Conservation (phyloP, 2,113 vertebrate species). For the Trichomycterus rosablanca region DNA sequence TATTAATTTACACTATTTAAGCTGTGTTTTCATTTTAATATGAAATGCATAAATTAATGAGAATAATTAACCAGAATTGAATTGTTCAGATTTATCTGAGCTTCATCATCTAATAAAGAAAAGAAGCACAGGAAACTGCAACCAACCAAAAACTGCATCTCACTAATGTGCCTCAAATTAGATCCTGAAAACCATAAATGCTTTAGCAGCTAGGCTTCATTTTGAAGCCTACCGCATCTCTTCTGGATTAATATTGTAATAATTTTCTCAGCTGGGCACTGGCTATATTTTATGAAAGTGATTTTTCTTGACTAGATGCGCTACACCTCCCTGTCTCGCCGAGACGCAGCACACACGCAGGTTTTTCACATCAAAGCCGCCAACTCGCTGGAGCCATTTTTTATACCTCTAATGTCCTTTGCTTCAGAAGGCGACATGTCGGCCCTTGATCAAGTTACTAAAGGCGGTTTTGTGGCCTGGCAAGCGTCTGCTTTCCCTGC, state of each 20-base stretch:
- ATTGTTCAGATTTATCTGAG: constrained; percentile 13
- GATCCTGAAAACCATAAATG: background rate
- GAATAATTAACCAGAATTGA: background rate
- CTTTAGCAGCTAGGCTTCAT: constrained; percentile 2
- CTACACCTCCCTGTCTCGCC: constrained; percentile 49
- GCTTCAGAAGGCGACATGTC: constrained; percentile 63
- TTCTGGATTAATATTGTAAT: constrained; percentile 45
- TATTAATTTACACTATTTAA: background rate
- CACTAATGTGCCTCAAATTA: constrained; percentile 1
- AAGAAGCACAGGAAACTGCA: too few species aligned
- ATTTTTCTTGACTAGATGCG: constrained; percentile 46
- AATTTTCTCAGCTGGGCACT: constrained; percentile 67
- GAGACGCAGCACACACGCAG: constrained; percentile 59
- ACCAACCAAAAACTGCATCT: constrained; percentile 16
- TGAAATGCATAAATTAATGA: constrained; percentile 6
- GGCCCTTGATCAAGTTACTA: constrained; percentile 65
- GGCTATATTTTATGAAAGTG: constrained; percentile 64
- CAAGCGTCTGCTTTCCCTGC: constrained; percentile 52
- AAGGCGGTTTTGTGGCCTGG: constrained; percentile 61
- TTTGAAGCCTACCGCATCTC: background rate
- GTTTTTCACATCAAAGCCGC: constrained; percentile 68
- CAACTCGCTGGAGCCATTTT: constrained; percentile 60
- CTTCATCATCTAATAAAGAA: background rate
- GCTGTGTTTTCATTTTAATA: background rate
- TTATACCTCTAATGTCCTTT: constrained; percentile 66